Evolutionary conservation across 2,113 vertebrate species (phyloP), one percentile per base, ranked within the genome.

Genomic region (Anseranas semipalmata): DNA sequence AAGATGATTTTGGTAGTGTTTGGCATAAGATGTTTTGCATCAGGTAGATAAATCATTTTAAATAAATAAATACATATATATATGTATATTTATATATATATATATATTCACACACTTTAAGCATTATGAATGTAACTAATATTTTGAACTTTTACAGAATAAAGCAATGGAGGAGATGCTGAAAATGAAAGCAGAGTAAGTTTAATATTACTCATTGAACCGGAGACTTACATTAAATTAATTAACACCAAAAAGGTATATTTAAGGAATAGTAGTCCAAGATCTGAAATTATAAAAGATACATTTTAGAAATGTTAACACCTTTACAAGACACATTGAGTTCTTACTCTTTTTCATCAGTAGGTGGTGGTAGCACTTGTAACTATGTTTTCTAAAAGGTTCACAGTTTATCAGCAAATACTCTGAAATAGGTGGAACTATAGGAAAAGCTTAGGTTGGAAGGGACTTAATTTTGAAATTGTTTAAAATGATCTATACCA

Each of bases 141-240:
- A 32, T 75, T 97, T 94, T 94, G 6, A 73, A 85, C 39, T 94
- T 79, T 93, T 90, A 56, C 89, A 98, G 98, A 97, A 76, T 53
- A 98, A 98, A 95, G 90, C 97, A 62, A 39, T 96, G 76, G 97
- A 98, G 96, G 98, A 98, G 96, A 97, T 99, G 68, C 94, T 97
- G 81, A 98, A 98, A 84, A 92, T 98, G 78, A 98, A 98, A 90
- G 97, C 98, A 96, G 98, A 97, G 99, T 99, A 98, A 99, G 98
- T 98, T 67, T 30, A 53, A 59, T 85, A 10, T 83, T 96, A 60
- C 87, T 59, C 19, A 22, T 75, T 87, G 28, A 76, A 28, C 32
- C 75, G 33, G 41, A 90, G 48, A 48, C 28, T 86, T n/a, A 15
- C 59, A 75, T 94, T 72, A 33, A 86, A 67, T 10, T 88, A 37